These are phyloP conservation scores for Anolis carolinensis DNA, from an alignment of 2,113 vertebrate species.

Conservation along the genomic window DNA sequence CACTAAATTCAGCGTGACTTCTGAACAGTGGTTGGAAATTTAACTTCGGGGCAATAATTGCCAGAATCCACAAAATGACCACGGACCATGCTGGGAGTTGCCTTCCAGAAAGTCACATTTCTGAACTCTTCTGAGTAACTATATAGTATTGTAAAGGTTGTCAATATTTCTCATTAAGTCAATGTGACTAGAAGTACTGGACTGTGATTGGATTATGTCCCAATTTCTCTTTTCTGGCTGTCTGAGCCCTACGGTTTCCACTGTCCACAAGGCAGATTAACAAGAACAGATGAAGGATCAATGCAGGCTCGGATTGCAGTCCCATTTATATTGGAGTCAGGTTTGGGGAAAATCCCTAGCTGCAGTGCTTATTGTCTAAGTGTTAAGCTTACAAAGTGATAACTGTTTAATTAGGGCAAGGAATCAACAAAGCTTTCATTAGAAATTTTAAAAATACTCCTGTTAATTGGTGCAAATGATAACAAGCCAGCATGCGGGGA, in stretches of 20 bases:
- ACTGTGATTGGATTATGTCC: neutral
- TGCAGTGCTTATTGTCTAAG: neutral
- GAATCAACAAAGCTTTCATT: neutral
- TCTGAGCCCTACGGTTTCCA: neutral
- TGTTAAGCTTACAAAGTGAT: neutral
- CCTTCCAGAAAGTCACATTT: too few species aligned
- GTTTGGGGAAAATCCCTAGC: neutral
- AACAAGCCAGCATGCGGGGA: neutral
- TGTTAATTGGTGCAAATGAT: neutral
- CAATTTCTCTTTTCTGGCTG: neutral
- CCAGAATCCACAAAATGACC: too few species aligned
- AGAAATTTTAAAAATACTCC: neutral
- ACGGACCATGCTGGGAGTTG: too few species aligned
- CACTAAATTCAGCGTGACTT: too few species aligned
- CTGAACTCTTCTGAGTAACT: too few species aligned
- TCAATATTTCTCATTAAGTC: neutral
- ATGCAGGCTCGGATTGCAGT: neutral
- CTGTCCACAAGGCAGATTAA: slow-evolving; percentile 9
- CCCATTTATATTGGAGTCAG: neutral
- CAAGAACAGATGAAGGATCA: slow-evolving; percentile 15
- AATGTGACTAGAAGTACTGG: neutral
- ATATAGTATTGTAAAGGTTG: too few species aligned
- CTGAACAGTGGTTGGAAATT: too few species aligned
- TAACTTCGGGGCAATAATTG: too few species aligned
- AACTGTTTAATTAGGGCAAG: neutral